Evolutionary conservation across 2,113 vertebrate species (phyloP), one percentile per base, ranked within the genome.

Genomic region (Triplophysa rosa): DNA sequence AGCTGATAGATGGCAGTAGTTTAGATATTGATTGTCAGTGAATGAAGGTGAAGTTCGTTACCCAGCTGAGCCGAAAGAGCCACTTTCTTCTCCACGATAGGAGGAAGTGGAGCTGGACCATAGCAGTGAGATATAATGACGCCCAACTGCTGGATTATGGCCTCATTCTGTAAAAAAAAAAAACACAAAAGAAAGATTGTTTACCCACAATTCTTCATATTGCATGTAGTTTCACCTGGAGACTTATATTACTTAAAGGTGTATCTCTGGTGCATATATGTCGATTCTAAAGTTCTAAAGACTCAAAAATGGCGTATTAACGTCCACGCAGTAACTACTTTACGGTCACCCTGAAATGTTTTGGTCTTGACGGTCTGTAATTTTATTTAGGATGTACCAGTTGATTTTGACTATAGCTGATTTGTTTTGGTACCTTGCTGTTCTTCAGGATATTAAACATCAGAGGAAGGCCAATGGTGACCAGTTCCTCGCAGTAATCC

Each of bases 81-180:
- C 83, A 94, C 92, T 40, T 92, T 93, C 87, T 95, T 89, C 87
- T 96, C 94, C 0, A 94, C 91, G 69, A 99, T 93, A 77, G 92
- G 89, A 85, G 97, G 96, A 13, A 97, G 94, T 0, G 97, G 97
- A 37, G 95, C 94, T 64, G 92, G 93, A 79, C 98, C 97, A 0
- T 96, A 99, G 87, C 96, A 98, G 88, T 96, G 95, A 52, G 92
- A 95, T 87, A 98, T 95, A 90, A 98, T 96, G 89, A 91, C 42
- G 0, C 94, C 96, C 40, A 98, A 87, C 89, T 96, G 96, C 87
- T 97, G 95, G 21, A 90, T 93, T 85, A 98, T 91, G 0, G 95
- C 90, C 17, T 99, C 98, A 0, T 94, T 98, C 97, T 99, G 90
- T 0, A 14, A 17, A 84, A n/a, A 70, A 24, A 26, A 67, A 29